These are phyloP conservation scores for Calephelis virginiensis DNA, from an alignment of 1,140 invertebrate genomes.

Conservation along the genomic window DNA sequence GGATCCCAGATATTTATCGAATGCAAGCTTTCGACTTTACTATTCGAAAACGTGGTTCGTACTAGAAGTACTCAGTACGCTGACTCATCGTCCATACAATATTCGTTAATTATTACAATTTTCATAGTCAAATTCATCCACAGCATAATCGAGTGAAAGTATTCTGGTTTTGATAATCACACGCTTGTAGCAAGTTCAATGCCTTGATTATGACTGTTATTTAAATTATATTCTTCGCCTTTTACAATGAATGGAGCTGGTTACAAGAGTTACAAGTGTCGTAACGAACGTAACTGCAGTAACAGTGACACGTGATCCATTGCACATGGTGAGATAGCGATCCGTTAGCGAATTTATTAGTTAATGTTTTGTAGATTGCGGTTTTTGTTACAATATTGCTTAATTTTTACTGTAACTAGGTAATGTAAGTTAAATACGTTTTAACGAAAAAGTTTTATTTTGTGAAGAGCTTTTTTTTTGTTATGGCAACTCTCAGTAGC, in stretches of 20 bases:
- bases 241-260: conserved; percentile 51
- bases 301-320: conserved; percentile 36
- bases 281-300: conserved; percentile 39
- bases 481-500: no score
- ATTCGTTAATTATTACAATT: conserved; percentile 70
- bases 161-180: conserved; percentile 65
- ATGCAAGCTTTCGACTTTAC: no score
- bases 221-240: conserved; percentile 63
- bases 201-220: conserved; percentile 71
- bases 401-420: not conserved
- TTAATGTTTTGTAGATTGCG: not conserved
- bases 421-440: no score
- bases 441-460: no score
- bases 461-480: no score
- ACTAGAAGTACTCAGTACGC: conserved; percentile 26
- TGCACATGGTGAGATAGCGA: conserved; percentile 10
- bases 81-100: conserved; percentile 65
- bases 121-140: conserved; percentile 57
- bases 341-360: conserved; percentile 3
- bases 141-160: conserved; percentile 68
- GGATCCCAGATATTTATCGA: no score
- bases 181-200: conserved; percentile 69
- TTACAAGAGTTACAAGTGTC: conserved; percentile 45
- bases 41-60: no score
- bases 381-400: not conserved